Base-by-base conservation (phyloP, 1,140 invertebrate species). In the Drosophila fuyamai region DNA sequence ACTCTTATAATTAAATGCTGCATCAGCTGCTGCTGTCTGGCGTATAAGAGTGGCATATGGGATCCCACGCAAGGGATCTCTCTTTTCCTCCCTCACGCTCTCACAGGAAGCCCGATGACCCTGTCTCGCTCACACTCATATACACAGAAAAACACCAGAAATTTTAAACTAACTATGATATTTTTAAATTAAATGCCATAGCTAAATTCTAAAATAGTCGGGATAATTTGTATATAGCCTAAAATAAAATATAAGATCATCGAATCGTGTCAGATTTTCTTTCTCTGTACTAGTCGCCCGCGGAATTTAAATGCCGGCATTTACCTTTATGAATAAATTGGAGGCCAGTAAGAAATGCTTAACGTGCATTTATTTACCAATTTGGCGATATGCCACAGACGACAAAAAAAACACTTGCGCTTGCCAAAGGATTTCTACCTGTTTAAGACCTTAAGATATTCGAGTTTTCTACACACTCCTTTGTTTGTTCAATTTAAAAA, bases 291-390 rank as follows among this genome's bases (percentile, higher is more conserved):
- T 14, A 12, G 6, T 35, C 55, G 62, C 50, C 51, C 7, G 44
- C 43, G 63, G 83, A 86, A 86, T 86, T 80, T 88, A 79, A 86
- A 86, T 89, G 79, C 84, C 76, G 79, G 79, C 70, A 59, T 56
- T 86, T 79, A 76, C 71, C 83, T 86, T 86, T 70, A 88, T 88
- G 75, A 86, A 86, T 86, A 88, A 88, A 54, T 67, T 79, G 75
- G 66, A 88, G 82, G 82, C 56, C 82, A 70, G 32, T 61, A 46
- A 70, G 55, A 62, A 85, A 66, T 55, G 50, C 36, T 46, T 51
- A 47, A 40, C 65, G 57, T 72, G 66, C 65, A 59, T 53, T 85
- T 74, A 66, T 57, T 57, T 76, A 79, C 75, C 82, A 76, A 79
- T 58, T 72, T 67, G 36, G 54, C 41, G 55, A 47, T 41, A 60